These are phyloP conservation scores for Pipistrellus pygmaeus DNA, from an alignment of 2,797 vertebrate species.

Conservation along the genomic window DNA sequence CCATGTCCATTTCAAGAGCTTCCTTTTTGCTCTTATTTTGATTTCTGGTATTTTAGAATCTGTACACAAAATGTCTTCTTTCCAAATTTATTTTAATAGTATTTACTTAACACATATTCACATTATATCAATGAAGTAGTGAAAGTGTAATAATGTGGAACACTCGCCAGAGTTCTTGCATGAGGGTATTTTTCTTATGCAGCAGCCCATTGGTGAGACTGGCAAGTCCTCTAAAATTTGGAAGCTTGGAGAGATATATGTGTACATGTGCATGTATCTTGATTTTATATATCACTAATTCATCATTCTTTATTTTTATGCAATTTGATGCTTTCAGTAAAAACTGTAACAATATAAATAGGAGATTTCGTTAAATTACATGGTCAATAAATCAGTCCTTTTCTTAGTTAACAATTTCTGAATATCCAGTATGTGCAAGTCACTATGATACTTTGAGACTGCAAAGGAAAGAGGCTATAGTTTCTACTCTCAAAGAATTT, in stretches of 20 bases:
- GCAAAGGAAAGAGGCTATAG: not conserved
- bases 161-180: not conserved
- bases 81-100: constrained; percentile 1
- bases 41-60: not conserved
- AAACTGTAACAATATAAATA: not conserved
- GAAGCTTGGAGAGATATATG: not conserved
- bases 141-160: not conserved
- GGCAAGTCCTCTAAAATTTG: not conserved
- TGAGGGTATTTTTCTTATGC: not conserved
- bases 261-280: not conserved
- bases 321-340: not conserved
- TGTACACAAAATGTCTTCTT: not conserved
- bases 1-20: not conserved
- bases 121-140: not conserved
- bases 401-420: not conserved
- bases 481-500: constrained; percentile 43
- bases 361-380: not conserved
- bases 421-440: not conserved
- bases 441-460: not conserved
- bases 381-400: not conserved
- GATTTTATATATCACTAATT: constrained; percentile 32
- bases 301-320: not conserved
- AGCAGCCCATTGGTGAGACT: not conserved
- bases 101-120: constrained; percentile 41
- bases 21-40: not conserved